Base-by-base conservation (phyloP, 2,113 vertebrate species). In the Polypterus senegalus region DNA sequence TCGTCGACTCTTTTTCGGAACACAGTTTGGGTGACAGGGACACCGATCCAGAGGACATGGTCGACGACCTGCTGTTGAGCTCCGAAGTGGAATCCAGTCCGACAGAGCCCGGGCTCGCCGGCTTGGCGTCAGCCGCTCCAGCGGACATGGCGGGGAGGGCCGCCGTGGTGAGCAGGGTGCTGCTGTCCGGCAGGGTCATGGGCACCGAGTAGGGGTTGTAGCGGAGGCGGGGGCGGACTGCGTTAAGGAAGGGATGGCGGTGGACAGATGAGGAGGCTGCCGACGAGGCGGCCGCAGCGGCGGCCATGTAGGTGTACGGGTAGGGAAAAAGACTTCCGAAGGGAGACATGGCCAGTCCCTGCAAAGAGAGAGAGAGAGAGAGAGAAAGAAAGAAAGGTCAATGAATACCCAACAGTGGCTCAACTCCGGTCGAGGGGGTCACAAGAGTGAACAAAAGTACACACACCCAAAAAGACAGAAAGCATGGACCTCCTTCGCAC, bases 301-400 rank as follows among this genome's bases (percentile, higher is more conserved):
- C 94, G 0, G 94, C 94, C 95, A 97, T 97, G 76, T 98, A 98
- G 1, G 93, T 97, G 81, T 98, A 98, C 0, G 95, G 94, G 4
- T 97, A 97, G 0, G 94, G 91, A 66, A 98, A 97, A 54, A 98
- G 79, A 64, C 91, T 86, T 48, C 94, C 93, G 48, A 98, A 97
- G 0, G 92, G 94, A 61, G 95, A 94, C 92, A 98, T 93, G 63
- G 94, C 92, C 69, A 98, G 75, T 67, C 95, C 91, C 95, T 98
- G 88, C 3, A 61, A 67, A 66, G 58, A 53, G 56, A 52, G 10
- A 5, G 8, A 65, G 7, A 27, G 27, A 66, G 58, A 53, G 56
- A 52, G 10, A 5, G 8, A 65, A 5, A 27, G 27, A 27, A 27
- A 27, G 27, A 27, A 27, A 27, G 27, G 27, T 1, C 27, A 27